Evolutionary conservation across 1,140 invertebrate genomes (phyloP).

Genomic region (Acyrthosiphon pisum): DNA sequence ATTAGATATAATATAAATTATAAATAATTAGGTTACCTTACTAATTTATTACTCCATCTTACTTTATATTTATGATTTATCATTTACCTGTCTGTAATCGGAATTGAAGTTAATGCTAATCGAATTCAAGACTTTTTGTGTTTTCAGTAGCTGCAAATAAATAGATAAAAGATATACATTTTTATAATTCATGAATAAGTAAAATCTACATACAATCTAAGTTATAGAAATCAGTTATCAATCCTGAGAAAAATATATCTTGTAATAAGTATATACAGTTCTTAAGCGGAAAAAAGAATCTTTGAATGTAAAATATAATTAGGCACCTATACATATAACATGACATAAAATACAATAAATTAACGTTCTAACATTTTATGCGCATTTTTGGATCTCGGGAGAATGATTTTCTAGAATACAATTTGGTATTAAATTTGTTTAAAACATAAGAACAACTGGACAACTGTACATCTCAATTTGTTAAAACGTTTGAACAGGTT

Average conservation of each 20-base stretch:
- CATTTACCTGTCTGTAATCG: background rate
- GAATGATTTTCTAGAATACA: too few relatives aligned
- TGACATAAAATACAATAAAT: too few relatives aligned
- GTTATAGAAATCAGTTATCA: background rate
- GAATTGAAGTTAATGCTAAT: background rate
- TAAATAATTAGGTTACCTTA: too few relatives aligned
- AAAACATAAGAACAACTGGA: too few relatives aligned
- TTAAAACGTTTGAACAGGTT: too few relatives aligned
- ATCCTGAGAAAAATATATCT: background rate
- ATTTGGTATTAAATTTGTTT: too few relatives aligned
- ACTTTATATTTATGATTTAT: background rate
- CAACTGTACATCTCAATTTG: too few relatives aligned
- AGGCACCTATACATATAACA: too few relatives aligned
- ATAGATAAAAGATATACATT: background rate
- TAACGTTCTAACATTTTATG: too few relatives aligned
- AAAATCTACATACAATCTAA: background rate
- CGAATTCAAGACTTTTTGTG: background rate
- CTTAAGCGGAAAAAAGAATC: background rate
- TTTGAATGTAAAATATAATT: background rate
- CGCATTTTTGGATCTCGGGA: too few relatives aligned
- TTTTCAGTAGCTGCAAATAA: background rate
- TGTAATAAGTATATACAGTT: background rate
- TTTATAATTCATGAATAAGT: background rate
- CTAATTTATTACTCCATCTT: background rate
- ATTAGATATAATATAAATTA: too few relatives aligned